A percentile compares a stretch with the other conserved stretches of the same genome.
Evolutionary conservation across 2,113 vertebrate species (phyloP).

Genomic region (Catharus fuscescens): DNA sequence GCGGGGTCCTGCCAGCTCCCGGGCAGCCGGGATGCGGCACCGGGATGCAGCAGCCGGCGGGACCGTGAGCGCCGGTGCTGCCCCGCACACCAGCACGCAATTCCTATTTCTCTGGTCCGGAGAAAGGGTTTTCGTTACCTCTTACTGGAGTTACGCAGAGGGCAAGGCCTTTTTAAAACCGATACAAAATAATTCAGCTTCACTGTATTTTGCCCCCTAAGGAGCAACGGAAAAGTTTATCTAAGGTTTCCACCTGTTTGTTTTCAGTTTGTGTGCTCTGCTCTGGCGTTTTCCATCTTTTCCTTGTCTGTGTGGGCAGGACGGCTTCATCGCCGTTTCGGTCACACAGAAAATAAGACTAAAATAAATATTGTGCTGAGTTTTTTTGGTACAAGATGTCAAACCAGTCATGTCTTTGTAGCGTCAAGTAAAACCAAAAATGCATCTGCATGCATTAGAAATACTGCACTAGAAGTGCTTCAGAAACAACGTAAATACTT

Average conservation of each 20-base stretch:
- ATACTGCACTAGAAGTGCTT: not conserved
- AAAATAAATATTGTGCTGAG: not conserved
- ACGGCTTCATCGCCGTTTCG: fast-evolving
- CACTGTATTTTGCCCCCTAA: fast-evolving
- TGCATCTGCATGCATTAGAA: fast-evolving
- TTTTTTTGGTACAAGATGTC: not conserved
- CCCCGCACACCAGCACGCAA: fast-evolving
- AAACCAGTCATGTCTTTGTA: not conserved
- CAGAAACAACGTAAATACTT: not conserved
- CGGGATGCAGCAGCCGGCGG: not conserved
- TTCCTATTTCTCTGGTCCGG: fast-evolving
- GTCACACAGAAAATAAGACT: not conserved
- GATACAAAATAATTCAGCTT: not conserved
- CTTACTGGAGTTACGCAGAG: fast-evolving
- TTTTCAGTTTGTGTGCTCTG: not conserved
- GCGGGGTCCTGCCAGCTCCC: not conserved
- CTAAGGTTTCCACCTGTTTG: not conserved
- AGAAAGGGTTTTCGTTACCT: not conserved
- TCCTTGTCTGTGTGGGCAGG: not conserved
- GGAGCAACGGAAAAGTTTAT: not conserved
- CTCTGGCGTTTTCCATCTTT: not conserved
- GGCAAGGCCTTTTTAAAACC: not conserved
- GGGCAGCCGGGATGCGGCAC: not conserved
- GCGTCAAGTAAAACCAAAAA: fast-evolving
- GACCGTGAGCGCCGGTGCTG: not conserved